phyloP scores from a whole-genome alignment of 2,113 vertebrate species.

The Leptosomus discolor region DNA sequence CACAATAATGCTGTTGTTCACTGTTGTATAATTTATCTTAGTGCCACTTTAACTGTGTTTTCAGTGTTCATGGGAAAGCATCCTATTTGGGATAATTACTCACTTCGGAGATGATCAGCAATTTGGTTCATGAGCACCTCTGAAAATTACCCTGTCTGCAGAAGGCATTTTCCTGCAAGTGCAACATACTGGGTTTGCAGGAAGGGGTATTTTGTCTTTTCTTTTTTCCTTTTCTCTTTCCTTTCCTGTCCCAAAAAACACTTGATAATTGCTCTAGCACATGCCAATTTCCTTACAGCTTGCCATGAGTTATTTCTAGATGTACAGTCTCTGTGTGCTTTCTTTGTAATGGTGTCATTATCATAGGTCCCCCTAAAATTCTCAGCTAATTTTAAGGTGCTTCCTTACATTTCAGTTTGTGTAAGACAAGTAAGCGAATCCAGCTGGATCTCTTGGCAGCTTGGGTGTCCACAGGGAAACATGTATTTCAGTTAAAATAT shows the following conservation, averaged over 20 bases:
- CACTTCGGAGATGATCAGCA: conserved; percentile 60
- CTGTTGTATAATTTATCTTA: conserved; percentile 45
- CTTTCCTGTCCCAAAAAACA: neutral
- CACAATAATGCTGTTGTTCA: conserved; percentile 10
- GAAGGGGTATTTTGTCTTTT: neutral
- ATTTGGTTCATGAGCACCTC: conserved; percentile 61
- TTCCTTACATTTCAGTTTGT: neutral
- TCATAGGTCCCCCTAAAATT: neutral
- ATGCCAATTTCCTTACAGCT: neutral
- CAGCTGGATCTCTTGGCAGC: neutral
- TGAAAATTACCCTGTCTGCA: conserved; percentile 62
- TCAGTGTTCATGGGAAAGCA: conserved; percentile 50
- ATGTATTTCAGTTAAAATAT: conserved; percentile 1
- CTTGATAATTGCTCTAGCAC: neutral
- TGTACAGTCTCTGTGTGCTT: neutral
- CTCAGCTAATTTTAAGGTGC: neutral
- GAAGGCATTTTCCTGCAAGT: conserved; percentile 49
- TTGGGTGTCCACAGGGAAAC: neutral
- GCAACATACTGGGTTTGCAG: neutral
- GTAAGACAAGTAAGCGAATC: neutral
- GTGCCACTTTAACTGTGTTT: conserved; percentile 59
- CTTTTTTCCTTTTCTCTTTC: neutral
- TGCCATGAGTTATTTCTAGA: neutral
- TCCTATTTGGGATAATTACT: conserved; percentile 70
- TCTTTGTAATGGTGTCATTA: neutral